Evolutionary conservation across 2,888 invertebrate genomes (phyloP).

Genomic region (Halictus quadricinctus): DNA sequence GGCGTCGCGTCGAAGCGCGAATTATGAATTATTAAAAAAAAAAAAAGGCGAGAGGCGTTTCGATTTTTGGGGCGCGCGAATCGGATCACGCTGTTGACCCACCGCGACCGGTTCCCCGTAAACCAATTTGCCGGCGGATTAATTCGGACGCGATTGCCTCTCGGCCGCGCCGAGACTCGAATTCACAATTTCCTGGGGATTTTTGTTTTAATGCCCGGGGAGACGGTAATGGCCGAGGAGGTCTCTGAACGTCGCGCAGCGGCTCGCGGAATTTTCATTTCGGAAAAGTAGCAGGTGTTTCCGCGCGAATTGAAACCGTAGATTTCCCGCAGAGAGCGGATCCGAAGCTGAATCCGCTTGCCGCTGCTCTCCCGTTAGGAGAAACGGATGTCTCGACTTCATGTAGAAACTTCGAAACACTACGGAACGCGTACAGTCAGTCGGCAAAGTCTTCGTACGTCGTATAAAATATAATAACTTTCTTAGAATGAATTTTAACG

Average conservation of each 20-base stretch:
- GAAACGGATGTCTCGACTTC: neutral
- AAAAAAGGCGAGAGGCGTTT: neutral
- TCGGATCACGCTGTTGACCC: slow-evolving; percentile 13
- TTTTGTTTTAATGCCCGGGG: neutral
- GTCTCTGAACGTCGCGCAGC: neutral
- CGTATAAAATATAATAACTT: too few species aligned
- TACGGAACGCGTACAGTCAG: neutral
- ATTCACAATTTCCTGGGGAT: neutral
- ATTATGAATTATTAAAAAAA: slow-evolving; percentile 1
- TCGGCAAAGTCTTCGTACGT: too few species aligned
- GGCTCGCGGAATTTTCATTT: neutral
- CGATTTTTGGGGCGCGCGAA: slow-evolving; percentile 1
- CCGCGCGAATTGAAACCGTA: neutral
- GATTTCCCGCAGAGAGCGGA: neutral
- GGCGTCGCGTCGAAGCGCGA: neutral
- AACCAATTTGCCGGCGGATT: slow-evolving; percentile 8
- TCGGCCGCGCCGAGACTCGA: neutral
- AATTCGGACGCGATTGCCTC: slow-evolving; percentile 2
- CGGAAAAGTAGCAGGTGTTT: neutral
- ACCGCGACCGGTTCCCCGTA: neutral
- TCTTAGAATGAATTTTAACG: too few species aligned
- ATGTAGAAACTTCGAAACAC: neutral
- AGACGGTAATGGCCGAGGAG: neutral
- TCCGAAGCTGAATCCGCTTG: neutral
- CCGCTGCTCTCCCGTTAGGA: neutral